Base-by-base conservation (phyloP, 1,140 invertebrate genomes). In the Megalopta genalis region DNA sequence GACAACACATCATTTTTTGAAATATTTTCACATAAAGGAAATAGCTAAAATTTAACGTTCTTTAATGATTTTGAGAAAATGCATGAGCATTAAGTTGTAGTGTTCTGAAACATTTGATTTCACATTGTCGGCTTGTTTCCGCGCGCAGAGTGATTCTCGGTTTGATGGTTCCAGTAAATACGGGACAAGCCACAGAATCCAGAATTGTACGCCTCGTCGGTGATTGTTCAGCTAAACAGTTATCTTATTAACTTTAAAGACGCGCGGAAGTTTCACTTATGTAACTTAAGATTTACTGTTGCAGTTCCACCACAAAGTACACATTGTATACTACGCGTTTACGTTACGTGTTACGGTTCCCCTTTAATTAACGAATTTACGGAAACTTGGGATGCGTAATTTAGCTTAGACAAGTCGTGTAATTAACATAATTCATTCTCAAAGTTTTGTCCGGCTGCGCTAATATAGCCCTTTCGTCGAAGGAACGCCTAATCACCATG, bases 291-390 rank as follows among this genome's bases (percentile, higher is more conserved):
- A 77, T 77, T 77, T 70, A 77, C 75, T 2, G 59, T 64, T 39
- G 23, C 59, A 64, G 59, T 77, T 77, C 27, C 32, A 54, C 54
- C 37, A 7, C 21, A 49, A 42, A 42, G 46, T 71, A 77, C 75
- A 63, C 57, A n/a, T 39, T 71, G 75, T 52, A 77, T 25, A 46
- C 59, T 63, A 63, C 75, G 75, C 70, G 66, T 70, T 71, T 77
- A 67, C 46, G 59, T 32, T 32, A 32, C 32, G 32, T 32, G 32
- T 77, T 70, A 71, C 46, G 75, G 66, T 71, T 42, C 46, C 18
- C 68, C 68, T 77, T 77, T 77, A 77, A 77, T 77, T 77, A 77
- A 77, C 76, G 76, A 77, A 77, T 77, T 71, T 71, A 77, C 76
- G 68, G 59, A 18, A 71, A 77, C 68, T 64, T 27, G 76, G 76